These are phyloP conservation scores for Nicator chloris DNA, from an alignment of 2,113 vertebrate genomes.

Conservation along the genomic window DNA sequence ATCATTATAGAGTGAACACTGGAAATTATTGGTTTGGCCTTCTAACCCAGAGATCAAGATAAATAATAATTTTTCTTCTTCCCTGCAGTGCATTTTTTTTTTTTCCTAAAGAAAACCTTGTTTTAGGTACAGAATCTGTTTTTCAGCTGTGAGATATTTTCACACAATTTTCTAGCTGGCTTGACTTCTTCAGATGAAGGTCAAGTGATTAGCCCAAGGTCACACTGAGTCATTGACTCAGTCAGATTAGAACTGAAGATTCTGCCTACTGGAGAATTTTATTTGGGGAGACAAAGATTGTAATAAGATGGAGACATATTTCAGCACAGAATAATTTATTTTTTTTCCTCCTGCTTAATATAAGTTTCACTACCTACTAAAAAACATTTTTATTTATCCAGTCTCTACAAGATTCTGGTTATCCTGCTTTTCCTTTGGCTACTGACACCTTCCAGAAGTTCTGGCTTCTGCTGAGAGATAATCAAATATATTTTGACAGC, in stretches of 20 bases:
- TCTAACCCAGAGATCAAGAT: background rate
- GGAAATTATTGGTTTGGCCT: background rate
- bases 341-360: background rate
- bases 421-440: background rate
- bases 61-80: constrained; percentile 27
- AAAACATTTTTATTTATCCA: background rate
- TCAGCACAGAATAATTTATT: background rate
- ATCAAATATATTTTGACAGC: background rate
- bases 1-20: background rate
- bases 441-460: background rate
- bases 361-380: background rate
- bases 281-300: background rate
- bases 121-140: background rate
- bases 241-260: constrained; percentile 14
- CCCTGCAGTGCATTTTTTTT: background rate
- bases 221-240: constrained; percentile 16
- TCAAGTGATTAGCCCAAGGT: constrained; percentile 52
- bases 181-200: constrained; percentile 26
- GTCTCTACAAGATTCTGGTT: background rate
- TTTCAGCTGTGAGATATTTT: background rate
- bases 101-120: background rate
- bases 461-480: background rate
- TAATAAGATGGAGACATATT: constrained; percentile 21
- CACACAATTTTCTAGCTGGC: constrained; percentile 22
- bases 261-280: background rate